phyloP scores from a whole-genome alignment of 2,113 vertebrate species.

The Aspiorhynchus laticeps region DNA sequence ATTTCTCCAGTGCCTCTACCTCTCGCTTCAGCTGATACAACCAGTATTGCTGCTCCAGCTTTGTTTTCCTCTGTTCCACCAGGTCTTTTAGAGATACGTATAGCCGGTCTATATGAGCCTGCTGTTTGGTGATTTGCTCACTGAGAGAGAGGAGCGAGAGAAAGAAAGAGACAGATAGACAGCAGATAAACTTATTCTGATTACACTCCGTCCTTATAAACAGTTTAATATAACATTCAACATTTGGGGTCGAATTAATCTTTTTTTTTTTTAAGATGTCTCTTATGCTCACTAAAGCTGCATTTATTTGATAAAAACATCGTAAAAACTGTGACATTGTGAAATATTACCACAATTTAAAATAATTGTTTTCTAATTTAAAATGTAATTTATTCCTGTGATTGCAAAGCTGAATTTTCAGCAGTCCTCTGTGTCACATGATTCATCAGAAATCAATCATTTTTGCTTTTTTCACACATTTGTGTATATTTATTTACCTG shows the following conservation, averaged over 20 bases:
- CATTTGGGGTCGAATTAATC: no score
- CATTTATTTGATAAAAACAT: neutral
- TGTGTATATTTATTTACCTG: slow-evolving; percentile 72
- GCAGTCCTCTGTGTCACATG: neutral
- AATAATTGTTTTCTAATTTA: neutral
- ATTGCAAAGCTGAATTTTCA: neutral
- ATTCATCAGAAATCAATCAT: neutral
- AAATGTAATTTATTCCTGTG: neutral
- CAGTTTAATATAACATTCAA: neutral
- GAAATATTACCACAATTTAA: neutral
- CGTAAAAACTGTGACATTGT: neutral
- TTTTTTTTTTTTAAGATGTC: no score
- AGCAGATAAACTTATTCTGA: neutral
- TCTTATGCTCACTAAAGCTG: neutral
- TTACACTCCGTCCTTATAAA: neutral
- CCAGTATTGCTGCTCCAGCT: slow-evolving; percentile 89
- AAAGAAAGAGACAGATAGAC: neutral
- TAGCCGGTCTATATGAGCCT: slow-evolving; percentile 90
- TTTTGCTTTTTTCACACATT: neutral
- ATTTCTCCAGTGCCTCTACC: slow-evolving; percentile 91
- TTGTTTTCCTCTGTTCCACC: slow-evolving; percentile 85
- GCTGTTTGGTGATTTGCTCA: slow-evolving; percentile 87
- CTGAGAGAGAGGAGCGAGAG: slow-evolving; percentile 59
- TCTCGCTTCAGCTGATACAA: slow-evolving; percentile 92
- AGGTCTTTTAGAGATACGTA: slow-evolving; percentile 90